Conservation (phyloP, 2,888 invertebrate genomes). For the Ectemnius cavifrons region DNA sequence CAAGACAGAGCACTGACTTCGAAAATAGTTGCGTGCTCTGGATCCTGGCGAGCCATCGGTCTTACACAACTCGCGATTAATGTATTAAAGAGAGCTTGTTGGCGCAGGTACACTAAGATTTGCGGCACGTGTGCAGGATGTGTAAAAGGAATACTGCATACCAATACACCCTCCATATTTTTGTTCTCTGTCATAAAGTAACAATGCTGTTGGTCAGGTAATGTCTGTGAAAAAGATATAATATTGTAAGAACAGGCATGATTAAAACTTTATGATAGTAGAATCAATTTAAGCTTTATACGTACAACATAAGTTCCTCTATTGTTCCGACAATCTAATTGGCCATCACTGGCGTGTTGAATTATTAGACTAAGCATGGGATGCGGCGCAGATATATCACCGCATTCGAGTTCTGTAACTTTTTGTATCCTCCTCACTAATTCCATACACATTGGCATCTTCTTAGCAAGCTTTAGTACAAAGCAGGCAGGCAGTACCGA, state of each 20-base stretch:
- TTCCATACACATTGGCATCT: constrained; percentile 90
- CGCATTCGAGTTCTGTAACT: constrained; percentile 81
- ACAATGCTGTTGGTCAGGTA: constrained; percentile 96
- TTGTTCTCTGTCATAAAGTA: constrained; percentile 94
- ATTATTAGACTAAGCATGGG: constrained; percentile 89
- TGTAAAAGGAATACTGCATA: constrained; percentile 92
- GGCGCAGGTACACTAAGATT: constrained; percentile 89
- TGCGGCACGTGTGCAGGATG: constrained; percentile 95
- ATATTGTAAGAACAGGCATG: not conserved
- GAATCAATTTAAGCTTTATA: constrained; percentile 48
- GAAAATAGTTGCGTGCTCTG: constrained; percentile 90
- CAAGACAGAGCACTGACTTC: constrained; percentile 94
- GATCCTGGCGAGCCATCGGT: constrained; percentile 87
- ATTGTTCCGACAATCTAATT: constrained; percentile 85
- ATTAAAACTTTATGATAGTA: constrained; percentile 1
- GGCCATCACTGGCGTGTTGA: constrained; percentile 87
- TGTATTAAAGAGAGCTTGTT: constrained; percentile 95
- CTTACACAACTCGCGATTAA: constrained; percentile 93
- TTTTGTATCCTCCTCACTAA: constrained; percentile 85
- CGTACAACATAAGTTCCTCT: constrained; percentile 92
- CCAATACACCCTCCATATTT: constrained; percentile 86
- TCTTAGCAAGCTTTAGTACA: constrained; percentile 88
- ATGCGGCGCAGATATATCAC: constrained; percentile 80
- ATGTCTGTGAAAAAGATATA: constrained; percentile 80
- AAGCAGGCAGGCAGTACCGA: constrained; percentile 95